Evolutionary conservation across 2,888 invertebrate genomes (phyloP).

Genomic region (Sipunculus nudus): DNA sequence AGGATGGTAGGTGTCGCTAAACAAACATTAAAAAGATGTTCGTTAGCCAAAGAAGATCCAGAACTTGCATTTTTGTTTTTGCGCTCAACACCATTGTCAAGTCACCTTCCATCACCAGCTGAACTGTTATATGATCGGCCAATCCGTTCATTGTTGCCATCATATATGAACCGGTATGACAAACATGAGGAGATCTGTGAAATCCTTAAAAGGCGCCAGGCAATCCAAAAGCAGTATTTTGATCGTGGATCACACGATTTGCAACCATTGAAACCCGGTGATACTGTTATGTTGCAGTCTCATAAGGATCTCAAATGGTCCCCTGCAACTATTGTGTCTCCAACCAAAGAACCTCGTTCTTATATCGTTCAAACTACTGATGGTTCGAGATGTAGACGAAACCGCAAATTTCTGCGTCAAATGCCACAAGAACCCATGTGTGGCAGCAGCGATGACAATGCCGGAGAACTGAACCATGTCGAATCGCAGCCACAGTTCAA

Average conservation of each 20-base stretch:
- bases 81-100: background rate
- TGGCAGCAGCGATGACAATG: too few species aligned
- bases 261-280: background rate
- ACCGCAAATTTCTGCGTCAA: conserved; percentile 4
- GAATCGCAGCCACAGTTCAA: too few species aligned
- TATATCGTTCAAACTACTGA: conserved; percentile 5
- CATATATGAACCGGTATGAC: background rate
- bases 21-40: background rate
- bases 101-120: background rate
- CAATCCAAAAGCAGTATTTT: background rate
- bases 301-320: background rate
- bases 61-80: conserved; percentile 1
- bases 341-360: conserved; percentile 2
- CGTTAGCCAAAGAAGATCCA: background rate
- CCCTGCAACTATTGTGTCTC: background rate
- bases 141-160: background rate
- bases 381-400: background rate
- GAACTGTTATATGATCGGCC: conserved; percentile 7
- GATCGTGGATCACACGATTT: background rate
- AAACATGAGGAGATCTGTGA: background rate
- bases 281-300: conserved; percentile 1
- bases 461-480: too few species aligned
- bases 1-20: conserved; percentile 5
- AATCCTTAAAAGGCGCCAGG: background rate
- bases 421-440: too few species aligned